A percentile compares a stretch with the other conserved stretches of the same genome.
These are phyloP conservation scores for Drosophila parabipectinata DNA, from an alignment of 1,140 invertebrate genomes.

Conservation along the genomic window DNA sequence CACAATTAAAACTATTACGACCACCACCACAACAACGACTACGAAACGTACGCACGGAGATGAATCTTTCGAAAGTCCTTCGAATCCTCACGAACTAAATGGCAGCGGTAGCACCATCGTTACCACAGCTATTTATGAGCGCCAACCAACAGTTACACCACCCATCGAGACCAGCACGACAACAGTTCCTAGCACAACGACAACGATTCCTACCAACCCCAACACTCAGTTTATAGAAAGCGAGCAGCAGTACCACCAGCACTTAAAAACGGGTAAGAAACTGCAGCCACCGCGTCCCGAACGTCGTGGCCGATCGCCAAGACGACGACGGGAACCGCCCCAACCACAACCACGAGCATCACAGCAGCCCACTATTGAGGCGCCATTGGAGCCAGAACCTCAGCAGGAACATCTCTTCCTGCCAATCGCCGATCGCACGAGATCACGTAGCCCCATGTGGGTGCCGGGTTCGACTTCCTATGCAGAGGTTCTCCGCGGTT, in stretches of 20 bases:
- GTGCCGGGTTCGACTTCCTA: slow-evolving; percentile 89
- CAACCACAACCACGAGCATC: slow-evolving; percentile 4
- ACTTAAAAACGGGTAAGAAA: slow-evolving; percentile 57
- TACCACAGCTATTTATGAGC: slow-evolving; percentile 32
- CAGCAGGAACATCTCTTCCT: slow-evolving; percentile 60
- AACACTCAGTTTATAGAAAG: slow-evolving; percentile 59
- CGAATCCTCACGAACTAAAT: slow-evolving; percentile 15
- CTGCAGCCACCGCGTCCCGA: slow-evolving; percentile 61
- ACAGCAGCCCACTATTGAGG: slow-evolving; percentile 32
- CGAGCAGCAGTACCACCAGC: slow-evolving; percentile 53
- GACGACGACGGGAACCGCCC: slow-evolving; percentile 52
- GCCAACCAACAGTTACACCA: slow-evolving; percentile 29
- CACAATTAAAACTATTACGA: slow-evolving; percentile 45
- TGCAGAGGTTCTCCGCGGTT: slow-evolving; percentile 90
- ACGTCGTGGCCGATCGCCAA: slow-evolving; percentile 72
- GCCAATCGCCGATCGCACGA: slow-evolving; percentile 79
- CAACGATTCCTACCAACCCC: slow-evolving; percentile 23
- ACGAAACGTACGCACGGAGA: slow-evolving; percentile 50
- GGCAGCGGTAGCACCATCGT: slow-evolving; percentile 28
- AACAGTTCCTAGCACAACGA: slow-evolving; percentile 41
- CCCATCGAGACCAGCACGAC: slow-evolving; percentile 18
- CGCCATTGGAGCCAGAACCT: slow-evolving; percentile 37
- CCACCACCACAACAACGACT: slow-evolving; percentile 49
- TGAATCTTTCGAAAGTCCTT: slow-evolving; percentile 8
- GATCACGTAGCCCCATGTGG: slow-evolving; percentile 90